Evolutionary conservation across 1,140 invertebrate species (phyloP).

Genomic region (Nautilus pompilius): DNA sequence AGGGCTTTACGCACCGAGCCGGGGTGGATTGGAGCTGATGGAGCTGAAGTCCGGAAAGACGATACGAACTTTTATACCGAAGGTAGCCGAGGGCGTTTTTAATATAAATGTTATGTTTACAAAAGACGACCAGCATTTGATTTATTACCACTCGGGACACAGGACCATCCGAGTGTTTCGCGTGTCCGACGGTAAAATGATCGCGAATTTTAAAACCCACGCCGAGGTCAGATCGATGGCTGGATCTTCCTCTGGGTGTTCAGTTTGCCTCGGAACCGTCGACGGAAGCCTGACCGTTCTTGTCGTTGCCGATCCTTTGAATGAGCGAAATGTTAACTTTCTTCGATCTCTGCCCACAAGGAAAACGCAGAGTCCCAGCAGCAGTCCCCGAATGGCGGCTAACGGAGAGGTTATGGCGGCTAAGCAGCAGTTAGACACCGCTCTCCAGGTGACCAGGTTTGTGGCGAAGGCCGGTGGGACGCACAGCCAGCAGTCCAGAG

Average conservation of each 20-base stretch:
- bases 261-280: constrained; percentile 82
- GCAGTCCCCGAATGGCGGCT: constrained; percentile 6
- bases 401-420: constrained; percentile 27
- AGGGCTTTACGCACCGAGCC: constrained; percentile 85
- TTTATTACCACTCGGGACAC: constrained; percentile 93
- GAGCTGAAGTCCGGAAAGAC: constrained; percentile 65
- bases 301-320: constrained; percentile 77
- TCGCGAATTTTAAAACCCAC: constrained; percentile 89
- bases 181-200: constrained; percentile 79
- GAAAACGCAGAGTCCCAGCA: constrained; percentile 13
- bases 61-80: constrained; percentile 81
- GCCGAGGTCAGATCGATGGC: constrained; percentile 85
- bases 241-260: constrained; percentile 74
- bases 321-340: constrained; percentile 40
- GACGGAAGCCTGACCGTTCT: constrained; percentile 92
- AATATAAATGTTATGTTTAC: constrained; percentile 93
- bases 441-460: constrained; percentile 46
- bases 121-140: constrained; percentile 87
- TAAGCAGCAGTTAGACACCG: constrained; percentile 39
- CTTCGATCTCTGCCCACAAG: constrained; percentile 41
- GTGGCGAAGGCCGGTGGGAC: constrained; percentile 41
- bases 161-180: constrained; percentile 91
- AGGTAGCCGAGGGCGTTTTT: constrained; percentile 92
- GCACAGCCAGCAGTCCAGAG: constrained; percentile 38
- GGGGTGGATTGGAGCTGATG: constrained; percentile 80